These are phyloP conservation scores for Lepeophtheirus nordmannii DNA, from an alignment of 2,888 invertebrate genomes.

Conservation along the genomic window DNA sequence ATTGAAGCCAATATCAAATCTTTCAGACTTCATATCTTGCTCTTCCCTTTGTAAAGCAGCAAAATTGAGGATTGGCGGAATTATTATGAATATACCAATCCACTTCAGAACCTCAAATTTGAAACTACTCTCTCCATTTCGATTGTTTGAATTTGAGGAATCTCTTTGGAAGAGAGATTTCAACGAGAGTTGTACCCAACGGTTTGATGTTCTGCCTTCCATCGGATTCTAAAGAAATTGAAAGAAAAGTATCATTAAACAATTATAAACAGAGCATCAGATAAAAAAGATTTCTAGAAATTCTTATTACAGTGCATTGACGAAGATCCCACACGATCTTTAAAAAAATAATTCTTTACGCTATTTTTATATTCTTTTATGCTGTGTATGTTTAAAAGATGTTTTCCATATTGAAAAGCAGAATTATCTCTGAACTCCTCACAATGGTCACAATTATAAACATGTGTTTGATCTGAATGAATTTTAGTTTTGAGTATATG, in stretches of 20 bases:
- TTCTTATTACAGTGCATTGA: no score
- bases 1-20: background rate
- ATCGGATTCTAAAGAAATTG: no score
- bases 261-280: no score
- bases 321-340: background rate
- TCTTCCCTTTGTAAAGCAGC: background rate
- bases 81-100: background rate
- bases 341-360: background rate
- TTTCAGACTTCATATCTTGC: background rate
- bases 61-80: background rate
- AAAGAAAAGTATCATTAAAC: no score
- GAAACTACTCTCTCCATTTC: background rate
- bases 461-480: conserved; percentile 42
- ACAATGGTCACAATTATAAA: conserved; percentile 11
- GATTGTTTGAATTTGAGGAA: background rate
- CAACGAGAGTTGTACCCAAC: background rate
- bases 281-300: no score
- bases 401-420: background rate
- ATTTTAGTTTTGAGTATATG: conserved; percentile 63
- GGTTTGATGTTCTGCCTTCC: background rate
- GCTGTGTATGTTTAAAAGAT: background rate
- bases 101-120: background rate
- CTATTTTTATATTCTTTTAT: background rate
- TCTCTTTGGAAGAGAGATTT: background rate
- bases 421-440: background rate